These are phyloP conservation scores for Chromobotia macracanthus DNA, from an alignment of 2,797 vertebrate genomes.

Conservation along the genomic window DNA sequence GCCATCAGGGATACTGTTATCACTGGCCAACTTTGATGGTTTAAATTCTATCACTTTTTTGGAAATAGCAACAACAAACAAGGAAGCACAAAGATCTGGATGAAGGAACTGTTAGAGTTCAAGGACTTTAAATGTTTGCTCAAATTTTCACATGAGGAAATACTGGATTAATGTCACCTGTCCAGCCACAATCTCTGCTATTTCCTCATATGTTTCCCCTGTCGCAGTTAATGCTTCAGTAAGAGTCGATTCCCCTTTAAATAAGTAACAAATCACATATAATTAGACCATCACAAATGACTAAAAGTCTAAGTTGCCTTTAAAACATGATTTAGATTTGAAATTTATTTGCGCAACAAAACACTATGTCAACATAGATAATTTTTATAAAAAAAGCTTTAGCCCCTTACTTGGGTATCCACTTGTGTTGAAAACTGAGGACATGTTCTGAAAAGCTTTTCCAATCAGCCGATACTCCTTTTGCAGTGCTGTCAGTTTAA, in stretches of 20 bases:
- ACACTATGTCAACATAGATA: background rate
- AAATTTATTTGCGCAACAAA: background rate
- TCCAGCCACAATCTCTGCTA: conserved; percentile 83
- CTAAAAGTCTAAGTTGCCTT: background rate
- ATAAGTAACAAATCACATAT: background rate
- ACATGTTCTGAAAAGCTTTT: conserved; percentile 85
- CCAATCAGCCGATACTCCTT: conserved; percentile 93
- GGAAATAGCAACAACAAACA: conserved; percentile 25
- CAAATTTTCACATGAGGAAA: conserved; percentile 12
- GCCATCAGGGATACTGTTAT: background rate
- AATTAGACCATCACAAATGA: background rate
- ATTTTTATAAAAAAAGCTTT: background rate
- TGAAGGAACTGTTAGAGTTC: conserved; percentile 5
- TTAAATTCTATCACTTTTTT: conserved; percentile 30
- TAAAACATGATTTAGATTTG: background rate
- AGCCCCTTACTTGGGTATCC: conserved; percentile 82
- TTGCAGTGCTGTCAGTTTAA: conserved; percentile 78
- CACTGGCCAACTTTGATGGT: background rate
- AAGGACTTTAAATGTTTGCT: conserved; percentile 12
- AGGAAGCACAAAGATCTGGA: conserved; percentile 13
- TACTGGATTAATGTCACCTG: conserved; percentile 75
- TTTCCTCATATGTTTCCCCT: conserved; percentile 89
- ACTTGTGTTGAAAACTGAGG: conserved; percentile 84
- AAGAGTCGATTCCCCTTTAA: conserved; percentile 85
- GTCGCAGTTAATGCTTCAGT: conserved; percentile 87